Percentiles rank a stretch among this genome's conserved stretches.
Evolutionary conservation across 1,140 invertebrate genomes (phyloP).

Genomic region (Laodelphax striatellus): DNA sequence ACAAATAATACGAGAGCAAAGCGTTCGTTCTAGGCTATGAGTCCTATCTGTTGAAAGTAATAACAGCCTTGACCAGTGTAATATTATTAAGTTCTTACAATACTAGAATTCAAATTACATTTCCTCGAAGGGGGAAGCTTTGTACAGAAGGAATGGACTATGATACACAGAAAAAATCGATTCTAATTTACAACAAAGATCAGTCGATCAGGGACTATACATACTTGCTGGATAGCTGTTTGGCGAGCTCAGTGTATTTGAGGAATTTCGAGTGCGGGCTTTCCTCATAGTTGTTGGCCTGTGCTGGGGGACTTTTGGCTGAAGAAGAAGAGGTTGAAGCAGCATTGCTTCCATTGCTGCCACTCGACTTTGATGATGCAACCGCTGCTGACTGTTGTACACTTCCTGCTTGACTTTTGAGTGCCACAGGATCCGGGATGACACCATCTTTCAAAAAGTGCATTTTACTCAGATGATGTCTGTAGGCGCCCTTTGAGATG

Average conservation of each 20-base stretch:
- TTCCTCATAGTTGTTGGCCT: conserved; percentile 62
- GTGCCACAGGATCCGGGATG: conserved; percentile 53
- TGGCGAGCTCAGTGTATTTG: conserved; percentile 92
- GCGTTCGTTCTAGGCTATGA: no score
- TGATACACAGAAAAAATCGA: conserved; percentile 9
- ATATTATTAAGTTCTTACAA: no score
- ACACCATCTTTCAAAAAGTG: conserved; percentile 91
- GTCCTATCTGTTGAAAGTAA: no score
- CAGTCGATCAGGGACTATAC: conserved; percentile 42
- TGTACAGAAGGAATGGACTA: conserved; percentile 23
- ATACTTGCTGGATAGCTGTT: conserved; percentile 92
- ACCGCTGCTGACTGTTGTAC: conserved; percentile 27
- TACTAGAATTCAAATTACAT: no score
- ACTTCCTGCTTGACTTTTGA: conserved; percentile 33
- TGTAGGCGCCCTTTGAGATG: conserved; percentile 90
- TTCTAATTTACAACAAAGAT: background rate
- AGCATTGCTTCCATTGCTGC: conserved; percentile 19
- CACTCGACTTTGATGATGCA: conserved; percentile 10
- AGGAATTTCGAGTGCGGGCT: conserved; percentile 93
- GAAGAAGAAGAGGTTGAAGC: conserved; percentile 29
- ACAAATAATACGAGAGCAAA: no score
- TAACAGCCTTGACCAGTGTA: no score
- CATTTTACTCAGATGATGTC: conserved; percentile 92
- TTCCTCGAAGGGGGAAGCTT: background rate
- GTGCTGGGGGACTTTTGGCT: conserved; percentile 34